phyloP scores from a whole-genome alignment of 2,113 vertebrate genomes.

The Cheilinus undulatus region DNA sequence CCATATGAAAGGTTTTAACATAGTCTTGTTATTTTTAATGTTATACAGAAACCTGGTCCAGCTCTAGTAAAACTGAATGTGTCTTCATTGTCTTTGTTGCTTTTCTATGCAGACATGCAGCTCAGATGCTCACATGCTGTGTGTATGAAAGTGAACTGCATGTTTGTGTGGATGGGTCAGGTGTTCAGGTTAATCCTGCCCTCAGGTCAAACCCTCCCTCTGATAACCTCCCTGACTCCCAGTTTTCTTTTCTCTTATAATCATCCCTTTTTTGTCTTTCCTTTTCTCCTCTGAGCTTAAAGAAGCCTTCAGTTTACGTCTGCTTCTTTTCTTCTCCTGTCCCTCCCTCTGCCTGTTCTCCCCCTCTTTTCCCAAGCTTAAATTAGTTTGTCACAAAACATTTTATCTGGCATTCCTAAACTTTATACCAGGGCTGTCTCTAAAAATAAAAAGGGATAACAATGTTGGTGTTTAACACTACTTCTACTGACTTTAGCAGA shows the following conservation, averaged over 20 bases:
- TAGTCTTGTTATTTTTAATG: too few relatives aligned
- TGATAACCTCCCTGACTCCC: constrained; percentile 43
- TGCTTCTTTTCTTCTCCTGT: neutral
- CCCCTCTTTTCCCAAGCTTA: constrained; percentile 16
- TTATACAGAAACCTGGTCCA: too few relatives aligned
- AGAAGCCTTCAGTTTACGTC: neutral
- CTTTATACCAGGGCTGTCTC: neutral
- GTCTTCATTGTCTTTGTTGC: too few relatives aligned
- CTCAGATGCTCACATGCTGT: too few relatives aligned
- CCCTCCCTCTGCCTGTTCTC: neutral
- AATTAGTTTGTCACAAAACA: neutral
- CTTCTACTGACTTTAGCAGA: neutral
- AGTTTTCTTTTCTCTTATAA: constrained; percentile 1
- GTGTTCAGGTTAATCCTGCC: constrained; percentile 44
- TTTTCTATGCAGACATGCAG: too few relatives aligned
- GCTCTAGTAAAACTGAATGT: too few relatives aligned
- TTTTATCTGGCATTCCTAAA: neutral
- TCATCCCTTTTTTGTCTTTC: neutral
- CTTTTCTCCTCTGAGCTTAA: neutral
- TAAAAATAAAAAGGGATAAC: neutral
- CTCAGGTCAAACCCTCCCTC: constrained; percentile 24
- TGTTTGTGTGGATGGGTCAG: constrained; percentile 21
- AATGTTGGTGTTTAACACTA: neutral
- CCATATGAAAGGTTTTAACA: too few relatives aligned
- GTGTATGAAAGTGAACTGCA: too few relatives aligned